A percentile compares a stretch with the other conserved stretches of the same genome.
Evolutionary conservation across 2,797 vertebrate species (phyloP).

Genomic region (Enteromius radiatus): DNA sequence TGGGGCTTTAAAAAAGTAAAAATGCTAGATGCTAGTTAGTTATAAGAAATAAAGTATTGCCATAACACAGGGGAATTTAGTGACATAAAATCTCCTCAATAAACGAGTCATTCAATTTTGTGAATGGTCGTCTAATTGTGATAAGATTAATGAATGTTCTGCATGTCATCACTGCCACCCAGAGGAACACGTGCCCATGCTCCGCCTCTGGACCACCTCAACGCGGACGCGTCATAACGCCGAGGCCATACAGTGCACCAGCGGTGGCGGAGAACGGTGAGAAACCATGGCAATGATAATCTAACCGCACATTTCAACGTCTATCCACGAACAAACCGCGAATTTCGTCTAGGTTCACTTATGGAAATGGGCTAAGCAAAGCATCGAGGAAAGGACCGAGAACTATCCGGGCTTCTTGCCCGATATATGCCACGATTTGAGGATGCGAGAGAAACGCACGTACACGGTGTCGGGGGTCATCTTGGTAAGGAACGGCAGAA

Average conservation of each 20-base stretch:
- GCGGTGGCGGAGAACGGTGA: not conserved
- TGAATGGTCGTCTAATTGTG: slow-evolving; percentile 8
- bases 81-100: not conserved
- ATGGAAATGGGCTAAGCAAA: not conserved
- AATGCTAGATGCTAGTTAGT: not conserved
- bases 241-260: slow-evolving; percentile 30
- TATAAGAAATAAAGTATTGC: not conserved
- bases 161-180: slow-evolving; percentile 37
- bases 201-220: slow-evolving; percentile 36
- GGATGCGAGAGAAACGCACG: slow-evolving; percentile 18
- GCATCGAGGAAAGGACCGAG: not conserved
- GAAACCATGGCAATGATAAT: not conserved
- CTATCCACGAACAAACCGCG: not conserved
- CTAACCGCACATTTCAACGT: not conserved
- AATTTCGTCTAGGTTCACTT: not conserved
- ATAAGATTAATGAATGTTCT: not conserved
- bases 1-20: not conserved
- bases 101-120: not conserved
- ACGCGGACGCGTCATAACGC: slow-evolving; percentile 8
- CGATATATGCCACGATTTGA: not conserved
- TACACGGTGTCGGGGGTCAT: not conserved
- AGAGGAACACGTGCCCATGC: slow-evolving; percentile 18
- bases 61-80: not conserved
- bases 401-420: not conserved
- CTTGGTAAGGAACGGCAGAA: not conserved